Evolutionary conservation across 2,888 invertebrate genomes (phyloP).

Genomic region (Phyllotreta cruciferae): DNA sequence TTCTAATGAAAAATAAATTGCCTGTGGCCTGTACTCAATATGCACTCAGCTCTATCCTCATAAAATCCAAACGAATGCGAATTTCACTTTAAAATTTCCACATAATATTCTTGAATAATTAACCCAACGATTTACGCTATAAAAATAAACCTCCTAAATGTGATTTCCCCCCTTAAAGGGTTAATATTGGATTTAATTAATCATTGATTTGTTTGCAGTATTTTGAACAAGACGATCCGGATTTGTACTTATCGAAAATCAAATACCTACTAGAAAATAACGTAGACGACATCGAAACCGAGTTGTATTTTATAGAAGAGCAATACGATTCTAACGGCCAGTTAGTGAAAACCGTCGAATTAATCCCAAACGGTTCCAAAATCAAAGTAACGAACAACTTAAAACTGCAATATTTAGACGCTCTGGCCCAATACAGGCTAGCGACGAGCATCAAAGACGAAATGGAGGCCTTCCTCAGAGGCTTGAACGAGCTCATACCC

Average conservation of each 20-base stretch:
- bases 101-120: no score
- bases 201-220: conserved; percentile 66
- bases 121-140: no score
- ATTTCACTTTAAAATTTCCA: no score
- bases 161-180: no score
- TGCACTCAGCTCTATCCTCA: no score
- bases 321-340: conserved; percentile 82
- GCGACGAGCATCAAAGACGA: conserved; percentile 83
- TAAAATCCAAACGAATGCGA: no score
- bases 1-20: no score
- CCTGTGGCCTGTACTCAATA: no score
- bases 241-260: conserved; percentile 90
- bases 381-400: conserved; percentile 76
- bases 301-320: conserved; percentile 89
- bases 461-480: conserved; percentile 87
- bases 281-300: conserved; percentile 79
- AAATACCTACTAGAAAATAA: conserved; percentile 92
- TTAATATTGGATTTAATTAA: no score
- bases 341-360: conserved; percentile 78
- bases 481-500: conserved; percentile 89
- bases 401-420: conserved; percentile 85
- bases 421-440: conserved; percentile 87
- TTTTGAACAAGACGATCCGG: conserved; percentile 96
- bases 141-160: no score
- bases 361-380: conserved; percentile 83